phyloP scores from a whole-genome alignment of 2,113 vertebrate genomes.

The Ptyas mucosa region DNA sequence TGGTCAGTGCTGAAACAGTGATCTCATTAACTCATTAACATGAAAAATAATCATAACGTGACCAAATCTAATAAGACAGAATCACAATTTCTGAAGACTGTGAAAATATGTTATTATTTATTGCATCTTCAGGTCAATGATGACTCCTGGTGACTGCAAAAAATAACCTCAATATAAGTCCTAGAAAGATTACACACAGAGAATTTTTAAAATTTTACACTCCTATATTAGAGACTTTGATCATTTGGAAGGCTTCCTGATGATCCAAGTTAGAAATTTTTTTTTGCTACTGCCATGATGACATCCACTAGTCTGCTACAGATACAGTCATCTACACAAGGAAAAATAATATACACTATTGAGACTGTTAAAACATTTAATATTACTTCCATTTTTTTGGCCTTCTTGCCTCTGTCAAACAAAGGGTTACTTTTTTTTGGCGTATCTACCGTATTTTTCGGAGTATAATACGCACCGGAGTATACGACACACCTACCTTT shows the following conservation, averaged over 20 bases:
- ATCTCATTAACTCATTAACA: background rate
- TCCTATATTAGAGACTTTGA: background rate
- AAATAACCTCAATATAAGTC: background rate
- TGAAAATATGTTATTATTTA: background rate
- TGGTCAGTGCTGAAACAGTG: background rate
- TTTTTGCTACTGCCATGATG: background rate
- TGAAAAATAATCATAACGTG: background rate
- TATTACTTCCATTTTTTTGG: background rate
- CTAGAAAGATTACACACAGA: background rate
- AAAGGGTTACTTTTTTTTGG: slow-evolving; percentile 29
- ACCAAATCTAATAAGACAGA: background rate
- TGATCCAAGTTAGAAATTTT: background rate
- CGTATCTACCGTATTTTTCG: background rate
- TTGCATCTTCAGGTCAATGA: background rate
- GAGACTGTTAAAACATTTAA: background rate
- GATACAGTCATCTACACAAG: background rate
- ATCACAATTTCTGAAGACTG: background rate
- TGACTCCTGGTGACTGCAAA: background rate
- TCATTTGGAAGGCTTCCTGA: background rate
- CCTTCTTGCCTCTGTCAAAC: slow-evolving; percentile 26
- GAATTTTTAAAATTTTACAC: background rate
- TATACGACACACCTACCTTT: too few relatives aligned
- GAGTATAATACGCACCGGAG: too few relatives aligned
- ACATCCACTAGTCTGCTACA: background rate
- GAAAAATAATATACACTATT: background rate